phyloP scores from a whole-genome alignment of 2,797 vertebrate genomes.

The Allobates femoralis region DNA sequence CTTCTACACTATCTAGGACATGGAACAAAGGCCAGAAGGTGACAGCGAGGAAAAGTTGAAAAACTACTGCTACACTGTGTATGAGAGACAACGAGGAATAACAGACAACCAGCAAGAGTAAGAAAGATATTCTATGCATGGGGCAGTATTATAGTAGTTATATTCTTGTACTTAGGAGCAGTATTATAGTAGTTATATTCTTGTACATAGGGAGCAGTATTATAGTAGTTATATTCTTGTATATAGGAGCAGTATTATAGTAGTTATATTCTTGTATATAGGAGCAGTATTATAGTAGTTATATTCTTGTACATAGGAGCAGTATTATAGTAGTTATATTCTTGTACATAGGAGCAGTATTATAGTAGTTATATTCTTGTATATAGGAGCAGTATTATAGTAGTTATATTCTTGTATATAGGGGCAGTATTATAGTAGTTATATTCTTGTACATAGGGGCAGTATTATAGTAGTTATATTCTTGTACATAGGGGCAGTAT shows the following conservation, averaged over 20 bases:
- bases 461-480: too few species aligned
- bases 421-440: slow-evolving; percentile 18
- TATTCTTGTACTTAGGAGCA: not conserved
- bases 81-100: not conserved
- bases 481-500: too few species aligned
- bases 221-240: slow-evolving; percentile 8
- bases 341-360: slow-evolving; percentile 5
- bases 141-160: not conserved
- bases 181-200: not conserved
- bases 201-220: not conserved
- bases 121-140: not conserved
- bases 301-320: slow-evolving; percentile 7
- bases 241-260: not conserved
- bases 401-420: slow-evolving; percentile 9
- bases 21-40: slow-evolving; percentile 10
- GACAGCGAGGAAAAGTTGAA: not conserved
- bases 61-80: not conserved
- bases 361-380: slow-evolving; percentile 13
- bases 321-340: slow-evolving; percentile 20
- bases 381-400: slow-evolving; percentile 6
- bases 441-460: slow-evolving; percentile 17
- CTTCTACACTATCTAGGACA: not conserved
- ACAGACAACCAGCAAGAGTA: too few species aligned
- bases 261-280: slow-evolving; percentile 1
- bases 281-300: slow-evolving; percentile 8